Evolutionary conservation across 1,140 invertebrate genomes (phyloP), one percentile per base, ranked within the genome.

Genomic region (Dreissena polymorpha): DNA sequence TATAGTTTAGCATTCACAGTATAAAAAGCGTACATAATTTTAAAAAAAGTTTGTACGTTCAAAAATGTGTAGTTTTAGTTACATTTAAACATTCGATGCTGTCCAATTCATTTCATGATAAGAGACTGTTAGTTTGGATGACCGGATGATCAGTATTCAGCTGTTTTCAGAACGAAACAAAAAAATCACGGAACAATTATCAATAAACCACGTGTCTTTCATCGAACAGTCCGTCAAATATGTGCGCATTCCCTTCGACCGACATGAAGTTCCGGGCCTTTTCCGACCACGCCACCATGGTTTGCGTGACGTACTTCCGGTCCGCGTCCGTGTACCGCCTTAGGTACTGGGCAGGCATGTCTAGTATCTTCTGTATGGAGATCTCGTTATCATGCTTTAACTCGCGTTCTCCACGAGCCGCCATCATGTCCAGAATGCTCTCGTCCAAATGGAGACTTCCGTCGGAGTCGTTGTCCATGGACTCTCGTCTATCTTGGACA

Each of bases 371-470:
- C 21, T 64, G n/a, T 12, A 83, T 68, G 23, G 51, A 51, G 57
- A 83, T 21, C 51, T 68, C 72, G 60, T 63, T 2, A 53, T 83
- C 81, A 14, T 71, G 49, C 50, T 23, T 8, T 10, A 83, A 73
- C 21, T 21, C 39, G 21, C 81, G 27, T 53, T 83, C 81, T 14
- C 81, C 81, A 10, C 73, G 51, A 49, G 81, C 68, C 3, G 72
- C 81, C 13, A 83, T 23, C 81, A 83, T 83, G 18, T 83, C 81
- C 10, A 83, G 27, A 21, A 83, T 25, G 27, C 81, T 83, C 53
- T 83, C 81, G 63, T 67, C 72, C 8, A 83, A 27, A 50, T 39
- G 69, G 49, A 63, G n/a, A n/a, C 27, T 23, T 1, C 72, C 64
- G 57, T 57, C 63, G 0, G 25, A 16, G n/a, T 77, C 60, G 21